phyloP scores from a whole-genome alignment of 1,140 invertebrate species.

The Semibalanus balanoides region DNA sequence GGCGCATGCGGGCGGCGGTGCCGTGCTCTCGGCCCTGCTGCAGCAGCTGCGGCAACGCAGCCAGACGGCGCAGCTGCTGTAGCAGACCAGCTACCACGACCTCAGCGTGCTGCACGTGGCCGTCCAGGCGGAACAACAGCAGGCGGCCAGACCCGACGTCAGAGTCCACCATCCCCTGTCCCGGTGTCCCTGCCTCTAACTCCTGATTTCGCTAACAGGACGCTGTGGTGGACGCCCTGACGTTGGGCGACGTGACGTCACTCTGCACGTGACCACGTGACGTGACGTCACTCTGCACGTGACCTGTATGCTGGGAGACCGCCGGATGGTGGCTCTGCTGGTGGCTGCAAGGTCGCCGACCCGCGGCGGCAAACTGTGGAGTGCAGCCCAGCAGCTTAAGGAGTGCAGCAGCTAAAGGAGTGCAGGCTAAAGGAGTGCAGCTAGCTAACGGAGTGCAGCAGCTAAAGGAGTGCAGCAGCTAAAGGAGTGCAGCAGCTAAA shows the following conservation, averaged over 20 bases:
- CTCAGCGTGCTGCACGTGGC: neutral
- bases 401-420: no score
- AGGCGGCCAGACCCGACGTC: neutral
- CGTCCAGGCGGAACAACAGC: neutral
- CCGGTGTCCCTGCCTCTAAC: no score
- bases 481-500: no score
- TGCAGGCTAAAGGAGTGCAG: no score
- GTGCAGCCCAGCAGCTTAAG: no score
- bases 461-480: no score
- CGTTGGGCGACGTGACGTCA: neutral
- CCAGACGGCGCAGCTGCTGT: neutral
- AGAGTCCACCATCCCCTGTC: no score
- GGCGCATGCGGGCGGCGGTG: constrained; percentile 16
- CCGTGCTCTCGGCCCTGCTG: constrained; percentile 7
- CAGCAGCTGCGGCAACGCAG: neutral
- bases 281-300: neutral
- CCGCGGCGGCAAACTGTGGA: neutral
- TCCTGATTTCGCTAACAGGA: no score
- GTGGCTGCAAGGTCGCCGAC: neutral
- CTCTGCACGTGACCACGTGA: no score
- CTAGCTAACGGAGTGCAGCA: no score
- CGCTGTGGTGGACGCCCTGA: neutral
- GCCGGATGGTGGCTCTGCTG: neutral
- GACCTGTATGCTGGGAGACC: neutral
- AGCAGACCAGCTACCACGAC: neutral